Base-by-base conservation (phyloP, 2,888 invertebrate genomes). In the Eupithecia subfuscata region DNA sequence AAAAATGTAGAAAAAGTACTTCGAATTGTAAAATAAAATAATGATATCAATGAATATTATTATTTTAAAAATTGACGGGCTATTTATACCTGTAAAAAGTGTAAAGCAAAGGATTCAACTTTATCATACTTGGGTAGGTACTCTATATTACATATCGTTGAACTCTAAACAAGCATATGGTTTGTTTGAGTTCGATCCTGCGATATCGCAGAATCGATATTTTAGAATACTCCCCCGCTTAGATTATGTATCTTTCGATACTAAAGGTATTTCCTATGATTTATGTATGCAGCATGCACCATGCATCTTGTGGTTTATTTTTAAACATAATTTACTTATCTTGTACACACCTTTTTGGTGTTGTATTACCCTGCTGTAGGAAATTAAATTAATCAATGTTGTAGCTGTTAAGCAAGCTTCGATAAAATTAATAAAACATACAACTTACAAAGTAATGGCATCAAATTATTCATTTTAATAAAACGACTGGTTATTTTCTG, bases 181-280 rank as follows among this genome's bases (percentile, higher is more conserved):
- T 9, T n/a, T n/a, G n/a, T n/a, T n/a, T n/a, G n/a, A n/a, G n/a
- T n/a, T n/a, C n/a, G n/a, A n/a, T n/a, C n/a, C n/a, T n/a, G n/a
- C n/a, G n/a, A 9, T 40, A 9, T 40, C 40, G 25, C 22, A 60
- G 14, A 25, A 14, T 60, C 25, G 60, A 56, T 22, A 22, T 25
- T 25, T 6, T 82, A 86, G 89, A 90, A 90, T 90, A 90, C 64
- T 71, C 81, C 73, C 80, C 75, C 76, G 74, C 78, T 84, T 81
- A 16, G 22, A 69, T 63, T 68, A 69, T 12, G 25, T 63, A 75
- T 77, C 81, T 80, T 82, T 81, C 74, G 77, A 84, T 85, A 78
- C 76, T 79, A 78, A 76, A 83, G 84, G 82, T 85, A 88, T 85
- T 85, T 74, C 25, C 56, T 74, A 90, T 91, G 91, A 91, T 89